Evolutionary conservation across 2,888 invertebrate species (phyloP), one percentile per base, ranked within the genome.

Genomic region (Caenorhabditis sp.): DNA sequence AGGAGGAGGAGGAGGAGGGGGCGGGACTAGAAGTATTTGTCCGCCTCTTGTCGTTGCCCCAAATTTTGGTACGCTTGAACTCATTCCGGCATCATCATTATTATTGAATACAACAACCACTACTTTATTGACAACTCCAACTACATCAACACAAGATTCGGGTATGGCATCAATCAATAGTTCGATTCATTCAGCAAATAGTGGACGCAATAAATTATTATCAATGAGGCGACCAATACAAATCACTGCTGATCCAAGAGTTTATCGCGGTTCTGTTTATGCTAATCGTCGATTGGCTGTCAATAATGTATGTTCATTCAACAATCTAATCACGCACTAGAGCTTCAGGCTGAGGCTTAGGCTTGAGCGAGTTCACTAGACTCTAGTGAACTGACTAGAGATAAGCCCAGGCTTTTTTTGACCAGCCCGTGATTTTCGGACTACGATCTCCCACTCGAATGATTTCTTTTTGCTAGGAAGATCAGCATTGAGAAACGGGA

Each of bases 251-350:
- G 84, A 84, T 71, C 84, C 84, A 3, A 58, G 84, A 36, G 78
- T 85, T 14, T 83, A 70, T 66, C 77, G 78, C 43, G 85, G 85
- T 21, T 81, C 81, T 8, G 82, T 85, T 10, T 81, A 79, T 58
- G 85, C 85, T 1, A 65, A 78, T 54, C 72, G 81, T 51, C 61
- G 84, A 21, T 50, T 71, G 31, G 69, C 69, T 14, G 37, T 58
- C 54, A 67, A 69, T 53, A 57, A 61, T 17, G 72, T 66, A 14
- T 54, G 55, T 51, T 51, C 14, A 17, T 49, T 14, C 49, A n/a
- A 17, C 2, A 31, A 6, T n/a, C n/a, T n/a, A n/a, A n/a, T n/a
- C n/a, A n/a, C n/a, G n/a, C n/a, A n/a, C n/a, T n/a, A n/a, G n/a
- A n/a, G n/a, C n/a, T n/a, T n/a, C n/a, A n/a, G n/a, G n/a, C n/a